These are phyloP conservation scores for Spizaetus ornatus DNA, from an alignment of 2,113 vertebrate species.

Conservation along the genomic window DNA sequence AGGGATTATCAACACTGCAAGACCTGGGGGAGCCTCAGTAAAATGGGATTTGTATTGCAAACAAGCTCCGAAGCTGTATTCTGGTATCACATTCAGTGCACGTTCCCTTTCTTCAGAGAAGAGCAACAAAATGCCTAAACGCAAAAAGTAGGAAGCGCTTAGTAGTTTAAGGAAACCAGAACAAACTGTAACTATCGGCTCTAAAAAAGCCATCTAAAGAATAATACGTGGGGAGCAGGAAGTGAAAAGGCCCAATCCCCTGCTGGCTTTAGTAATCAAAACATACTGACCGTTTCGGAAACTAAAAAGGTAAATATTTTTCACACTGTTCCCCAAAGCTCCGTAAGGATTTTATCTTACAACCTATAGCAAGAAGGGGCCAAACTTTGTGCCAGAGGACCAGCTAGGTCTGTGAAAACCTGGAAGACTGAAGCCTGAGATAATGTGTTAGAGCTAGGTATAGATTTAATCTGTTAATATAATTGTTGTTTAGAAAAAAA, in stretches of 20 bases:
- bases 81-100: background rate
- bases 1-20: too few relatives aligned
- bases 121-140: background rate
- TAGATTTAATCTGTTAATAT: background rate
- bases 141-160: background rate
- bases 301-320: background rate
- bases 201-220: background rate
- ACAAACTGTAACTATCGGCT: background rate
- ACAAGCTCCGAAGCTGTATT: background rate
- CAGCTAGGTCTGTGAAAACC: background rate
- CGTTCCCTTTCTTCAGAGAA: background rate
- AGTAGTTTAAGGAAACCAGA: background rate
- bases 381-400: background rate
- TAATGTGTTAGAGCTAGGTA: background rate
- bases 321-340: background rate
- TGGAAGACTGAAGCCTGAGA: background rate
- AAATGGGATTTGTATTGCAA: background rate
- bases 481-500: background rate
- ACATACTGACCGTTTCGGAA: background rate
- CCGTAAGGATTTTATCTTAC: background rate
- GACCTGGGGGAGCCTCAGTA: background rate
- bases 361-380: background rate
- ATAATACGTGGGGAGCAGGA: background rate
- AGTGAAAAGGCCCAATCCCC: background rate
- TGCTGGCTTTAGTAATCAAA: background rate